phyloP scores from a whole-genome alignment of 1,140 invertebrate species.

The Belonocnema kinseyi region DNA sequence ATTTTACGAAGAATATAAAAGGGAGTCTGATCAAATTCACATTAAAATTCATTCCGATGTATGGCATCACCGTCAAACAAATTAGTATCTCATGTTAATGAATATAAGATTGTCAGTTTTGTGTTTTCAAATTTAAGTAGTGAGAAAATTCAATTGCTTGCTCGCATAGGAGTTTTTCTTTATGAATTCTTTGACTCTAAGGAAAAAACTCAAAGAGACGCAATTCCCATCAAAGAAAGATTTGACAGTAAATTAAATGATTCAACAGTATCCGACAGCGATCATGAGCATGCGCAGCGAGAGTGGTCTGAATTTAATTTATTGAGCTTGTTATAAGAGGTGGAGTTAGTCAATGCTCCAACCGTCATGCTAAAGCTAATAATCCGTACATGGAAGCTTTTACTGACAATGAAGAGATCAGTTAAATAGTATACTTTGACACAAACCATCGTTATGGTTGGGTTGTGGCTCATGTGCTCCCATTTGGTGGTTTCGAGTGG shows the following conservation, averaged over 20 bases:
- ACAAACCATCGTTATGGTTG: background rate
- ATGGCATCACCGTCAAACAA: background rate
- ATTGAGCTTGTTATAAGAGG: slow-evolving; percentile 66
- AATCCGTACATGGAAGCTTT: slow-evolving; percentile 66
- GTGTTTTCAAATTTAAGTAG: background rate
- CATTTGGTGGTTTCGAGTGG: background rate
- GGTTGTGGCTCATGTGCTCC: background rate
- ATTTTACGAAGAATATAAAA: too few relatives aligned
- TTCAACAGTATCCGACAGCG: background rate
- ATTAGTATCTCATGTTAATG: background rate
- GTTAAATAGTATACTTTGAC: background rate
- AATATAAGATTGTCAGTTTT: background rate
- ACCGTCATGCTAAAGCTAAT: slow-evolving; percentile 71
- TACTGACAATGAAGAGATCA: background rate
- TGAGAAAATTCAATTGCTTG: background rate
- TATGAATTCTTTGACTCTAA: background rate
- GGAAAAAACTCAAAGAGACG: background rate
- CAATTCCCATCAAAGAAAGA: background rate
- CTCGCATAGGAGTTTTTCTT: background rate
- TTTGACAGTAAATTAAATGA: background rate
- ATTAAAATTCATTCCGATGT: too few relatives aligned
- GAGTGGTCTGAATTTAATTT: too few relatives aligned
- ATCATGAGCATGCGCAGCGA: background rate
- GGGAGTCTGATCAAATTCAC: too few relatives aligned
- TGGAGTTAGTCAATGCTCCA: slow-evolving; percentile 63